phyloP scores from a whole-genome alignment of 2,888 invertebrate species.

The Chrysotoxum bicinctum region DNA sequence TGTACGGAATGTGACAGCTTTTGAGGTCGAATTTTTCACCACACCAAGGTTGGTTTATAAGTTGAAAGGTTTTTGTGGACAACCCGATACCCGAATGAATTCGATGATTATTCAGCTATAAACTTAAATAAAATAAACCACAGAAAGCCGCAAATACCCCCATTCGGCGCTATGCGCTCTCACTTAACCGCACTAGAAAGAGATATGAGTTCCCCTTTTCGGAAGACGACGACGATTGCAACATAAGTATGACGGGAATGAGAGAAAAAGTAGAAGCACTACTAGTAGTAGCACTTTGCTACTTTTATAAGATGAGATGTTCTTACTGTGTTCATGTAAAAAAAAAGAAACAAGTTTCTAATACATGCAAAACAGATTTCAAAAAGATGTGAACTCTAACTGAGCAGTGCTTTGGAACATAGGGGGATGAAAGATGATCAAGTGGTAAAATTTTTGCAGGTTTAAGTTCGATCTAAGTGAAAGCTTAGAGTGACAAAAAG shows the following conservation, averaged over 20 bases:
- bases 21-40: neutral
- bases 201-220: conserved; percentile 22
- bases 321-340: neutral
- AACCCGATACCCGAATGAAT: neutral
- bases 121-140: conserved; percentile 42
- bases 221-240: conserved; percentile 2
- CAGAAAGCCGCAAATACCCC: conserved; percentile 57
- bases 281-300: neutral
- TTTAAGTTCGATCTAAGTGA: neutral
- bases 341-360: neutral
- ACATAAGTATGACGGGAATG: neutral
- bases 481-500: neutral
- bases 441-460: neutral
- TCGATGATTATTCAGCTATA: conserved; percentile 43
- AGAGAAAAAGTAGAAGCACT: neutral
- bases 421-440: neutral
- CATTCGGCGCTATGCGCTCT: conserved; percentile 24
- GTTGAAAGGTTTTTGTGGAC: neutral
- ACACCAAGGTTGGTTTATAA: neutral
- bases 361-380: neutral
- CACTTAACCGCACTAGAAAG: conserved; percentile 25
- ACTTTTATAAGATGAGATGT: neutral
- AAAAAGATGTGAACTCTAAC: neutral
- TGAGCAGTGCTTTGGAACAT: neutral
- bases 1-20: neutral